Percentiles rank a stretch among this genome's conserved stretches.
phyloP scores from a whole-genome alignment of 2,113 vertebrate genomes.

The Ceratotherium simum region DNA sequence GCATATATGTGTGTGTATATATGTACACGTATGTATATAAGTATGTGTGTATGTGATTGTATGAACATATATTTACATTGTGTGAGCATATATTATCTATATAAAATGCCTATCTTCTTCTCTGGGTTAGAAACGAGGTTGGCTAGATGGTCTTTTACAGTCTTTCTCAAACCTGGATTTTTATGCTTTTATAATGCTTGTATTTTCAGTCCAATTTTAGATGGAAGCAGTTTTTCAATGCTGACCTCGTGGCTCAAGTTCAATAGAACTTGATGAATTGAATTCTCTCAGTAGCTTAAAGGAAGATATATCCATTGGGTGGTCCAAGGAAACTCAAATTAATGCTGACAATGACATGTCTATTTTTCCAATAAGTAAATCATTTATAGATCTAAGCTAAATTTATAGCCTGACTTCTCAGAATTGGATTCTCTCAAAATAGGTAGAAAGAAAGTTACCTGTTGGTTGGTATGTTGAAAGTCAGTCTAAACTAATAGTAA shows the following conservation, averaged over 20 bases:
- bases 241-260: background rate
- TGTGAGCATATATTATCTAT: background rate
- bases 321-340: background rate
- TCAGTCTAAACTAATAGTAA: background rate
- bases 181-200: background rate
- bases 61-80: no score
- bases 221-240: background rate
- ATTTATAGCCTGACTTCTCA: background rate
- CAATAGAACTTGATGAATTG: background rate
- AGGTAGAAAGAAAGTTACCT: conserved; percentile 5
- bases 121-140: background rate
- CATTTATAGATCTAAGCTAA: background rate
- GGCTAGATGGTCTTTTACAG: background rate
- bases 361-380: background rate
- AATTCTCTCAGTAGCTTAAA: background rate
- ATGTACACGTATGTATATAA: background rate
- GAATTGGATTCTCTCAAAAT: background rate
- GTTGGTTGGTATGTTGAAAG: background rate
- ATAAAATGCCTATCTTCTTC: background rate
- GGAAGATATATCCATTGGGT: background rate
- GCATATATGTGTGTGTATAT: rapidly evolving
- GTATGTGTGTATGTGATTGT: no score
- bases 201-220: background rate
- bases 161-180: conserved; percentile 10
- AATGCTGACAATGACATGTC: background rate